These are phyloP conservation scores for Cryptocephalus primarius DNA, from an alignment of 2,888 invertebrate genomes.

Conservation along the genomic window DNA sequence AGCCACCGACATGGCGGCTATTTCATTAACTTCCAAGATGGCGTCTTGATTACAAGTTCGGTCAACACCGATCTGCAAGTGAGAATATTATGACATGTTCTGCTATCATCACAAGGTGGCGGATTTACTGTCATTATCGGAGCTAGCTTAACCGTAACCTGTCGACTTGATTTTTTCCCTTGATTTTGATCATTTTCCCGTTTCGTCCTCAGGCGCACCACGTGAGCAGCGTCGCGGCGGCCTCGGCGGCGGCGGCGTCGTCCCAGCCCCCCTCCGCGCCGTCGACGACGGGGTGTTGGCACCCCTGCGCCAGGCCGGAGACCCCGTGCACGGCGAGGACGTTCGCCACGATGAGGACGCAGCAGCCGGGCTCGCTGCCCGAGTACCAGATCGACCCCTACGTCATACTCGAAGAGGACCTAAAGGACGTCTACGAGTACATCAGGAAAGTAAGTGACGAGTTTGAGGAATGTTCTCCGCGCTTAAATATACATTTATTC, in stretches of 20 bases:
- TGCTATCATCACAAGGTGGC: too few species aligned
- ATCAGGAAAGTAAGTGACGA: constrained; percentile 64
- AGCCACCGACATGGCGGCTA: too few species aligned
- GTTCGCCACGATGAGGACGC: constrained; percentile 63
- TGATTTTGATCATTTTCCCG: too few species aligned
- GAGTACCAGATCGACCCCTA: constrained; percentile 81
- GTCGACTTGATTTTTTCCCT: too few species aligned
- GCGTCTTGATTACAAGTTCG: too few species aligned
- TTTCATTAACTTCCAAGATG: too few species aligned
- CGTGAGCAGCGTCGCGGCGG: constrained; percentile 8
- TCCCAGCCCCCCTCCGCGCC: constrained; percentile 27
- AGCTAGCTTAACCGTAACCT: too few species aligned
- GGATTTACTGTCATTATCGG: too few species aligned
- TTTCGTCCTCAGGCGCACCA: too few species aligned
- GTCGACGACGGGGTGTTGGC: constrained; percentile 33
- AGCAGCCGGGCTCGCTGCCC: constrained; percentile 68
- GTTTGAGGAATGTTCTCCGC: background rate
- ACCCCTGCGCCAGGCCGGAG: constrained; percentile 32
- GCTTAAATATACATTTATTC: too few species aligned
- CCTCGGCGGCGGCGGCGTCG: constrained; percentile 11
- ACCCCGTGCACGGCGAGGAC: constrained; percentile 40
- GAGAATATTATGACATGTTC: too few species aligned
- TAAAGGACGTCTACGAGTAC: constrained; percentile 75
- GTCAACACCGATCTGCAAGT: too few species aligned
- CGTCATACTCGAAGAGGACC: constrained; percentile 73